Evolutionary conservation across 2,113 vertebrate genomes (phyloP).

Genomic region (Scopus umbretta): DNA sequence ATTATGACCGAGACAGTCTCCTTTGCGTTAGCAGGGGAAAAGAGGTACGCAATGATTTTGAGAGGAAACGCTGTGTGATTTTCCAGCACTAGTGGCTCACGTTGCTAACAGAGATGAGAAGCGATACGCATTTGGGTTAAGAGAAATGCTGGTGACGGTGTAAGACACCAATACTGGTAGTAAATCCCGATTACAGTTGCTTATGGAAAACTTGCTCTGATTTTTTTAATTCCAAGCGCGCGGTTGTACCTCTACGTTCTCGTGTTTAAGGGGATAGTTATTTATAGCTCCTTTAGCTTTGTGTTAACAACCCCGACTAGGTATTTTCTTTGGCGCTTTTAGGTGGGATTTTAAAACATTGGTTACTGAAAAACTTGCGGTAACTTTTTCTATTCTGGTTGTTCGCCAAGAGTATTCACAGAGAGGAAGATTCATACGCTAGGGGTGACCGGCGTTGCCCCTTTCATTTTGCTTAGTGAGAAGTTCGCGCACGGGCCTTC

Average conservation of each 20-base stretch:
- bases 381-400: background rate
- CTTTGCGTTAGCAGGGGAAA: background rate
- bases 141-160: background rate
- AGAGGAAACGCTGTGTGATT: background rate
- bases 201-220: background rate
- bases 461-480: background rate
- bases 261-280: background rate
- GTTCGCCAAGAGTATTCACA: background rate
- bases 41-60: background rate
- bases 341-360: background rate
- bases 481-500: rapidly evolving
- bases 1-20: too few species aligned
- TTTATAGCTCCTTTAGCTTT: background rate
- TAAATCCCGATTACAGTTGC: background rate
- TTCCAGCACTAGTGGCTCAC: background rate
- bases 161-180: background rate
- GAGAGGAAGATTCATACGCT: rapidly evolving
- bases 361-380: background rate
- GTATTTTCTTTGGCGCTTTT: background rate
- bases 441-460: rapidly evolving
- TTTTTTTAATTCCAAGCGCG: background rate
- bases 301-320: background rate
- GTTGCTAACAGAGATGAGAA: background rate
- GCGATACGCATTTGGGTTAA: background rate
- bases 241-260: rapidly evolving